Conservation (phyloP, 2,888 invertebrate species). For the Epinotia demarniana region DNA sequence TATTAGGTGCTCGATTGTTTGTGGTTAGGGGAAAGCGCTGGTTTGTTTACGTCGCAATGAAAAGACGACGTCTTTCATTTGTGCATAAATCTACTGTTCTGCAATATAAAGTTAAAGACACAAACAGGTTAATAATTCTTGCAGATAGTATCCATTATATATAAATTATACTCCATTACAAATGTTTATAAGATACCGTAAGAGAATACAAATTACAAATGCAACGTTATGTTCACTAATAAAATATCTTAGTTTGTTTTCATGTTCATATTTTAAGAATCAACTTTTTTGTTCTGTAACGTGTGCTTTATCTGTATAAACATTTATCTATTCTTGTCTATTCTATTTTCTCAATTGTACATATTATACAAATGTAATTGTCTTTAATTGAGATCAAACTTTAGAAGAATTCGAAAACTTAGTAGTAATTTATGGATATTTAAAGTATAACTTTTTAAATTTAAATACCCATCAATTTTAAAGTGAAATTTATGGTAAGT, state of each 20-base stretch:
- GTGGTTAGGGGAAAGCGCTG: background rate
- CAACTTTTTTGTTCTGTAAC: no score
- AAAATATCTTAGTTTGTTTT: no score
- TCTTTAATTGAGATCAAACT: background rate
- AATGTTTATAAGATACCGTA: background rate
- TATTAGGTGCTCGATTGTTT: background rate
- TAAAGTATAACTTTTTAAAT: background rate
- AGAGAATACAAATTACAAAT: background rate
- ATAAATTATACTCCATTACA: conserved; percentile 1
- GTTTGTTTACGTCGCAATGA: conserved; percentile 12
- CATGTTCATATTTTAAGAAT: no score
- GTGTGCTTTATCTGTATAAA: no score
- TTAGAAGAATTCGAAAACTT: background rate
- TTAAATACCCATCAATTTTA: conserved; percentile 31
- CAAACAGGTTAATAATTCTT: background rate
- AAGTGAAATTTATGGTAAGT: conserved; percentile 29
- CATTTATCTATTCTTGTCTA: no score
- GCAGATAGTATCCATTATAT: background rate
- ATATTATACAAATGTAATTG: no score
- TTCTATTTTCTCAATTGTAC: no score
- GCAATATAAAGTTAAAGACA: background rate
- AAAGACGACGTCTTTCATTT: background rate
- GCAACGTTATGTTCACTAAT: background rate
- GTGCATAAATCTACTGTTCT: background rate
- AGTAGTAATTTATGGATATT: background rate